phyloP scores from a whole-genome alignment of 2,888 invertebrate genomes.

The Gonocerus acuteangulatus region DNA sequence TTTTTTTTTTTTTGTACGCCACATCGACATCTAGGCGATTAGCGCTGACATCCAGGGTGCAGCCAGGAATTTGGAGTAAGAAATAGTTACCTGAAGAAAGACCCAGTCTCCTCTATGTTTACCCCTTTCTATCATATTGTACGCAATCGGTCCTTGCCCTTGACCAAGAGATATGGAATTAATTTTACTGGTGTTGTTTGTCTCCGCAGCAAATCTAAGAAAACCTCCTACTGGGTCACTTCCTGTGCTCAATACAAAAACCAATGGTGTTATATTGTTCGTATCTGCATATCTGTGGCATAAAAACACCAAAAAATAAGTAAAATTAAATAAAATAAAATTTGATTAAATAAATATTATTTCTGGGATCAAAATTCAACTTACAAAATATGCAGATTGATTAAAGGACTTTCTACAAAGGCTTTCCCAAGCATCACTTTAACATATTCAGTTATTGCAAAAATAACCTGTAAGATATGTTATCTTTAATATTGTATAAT shows the following conservation, averaged over 20 bases:
- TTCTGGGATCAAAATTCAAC: conserved; percentile 36
- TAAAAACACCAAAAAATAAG: conserved; percentile 36
- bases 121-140: conserved; percentile 66
- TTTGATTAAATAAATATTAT: background rate
- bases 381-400: conserved; percentile 58
- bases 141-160: conserved; percentile 84
- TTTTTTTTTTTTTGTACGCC: too few relatives aligned
- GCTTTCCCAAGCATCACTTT: conserved; percentile 63
- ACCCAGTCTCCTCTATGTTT: conserved; percentile 76
- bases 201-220: conserved; percentile 68
- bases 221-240: conserved; percentile 82
- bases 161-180: conserved; percentile 82
- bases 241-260: conserved; percentile 80
- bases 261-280: conserved; percentile 63
- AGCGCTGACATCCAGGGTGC: too few relatives aligned
- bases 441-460: conserved; percentile 74
- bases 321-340: background rate
- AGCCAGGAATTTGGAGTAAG: too few relatives aligned
- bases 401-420: conserved; percentile 76
- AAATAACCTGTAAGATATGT: conserved; percentile 50
- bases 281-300: conserved; percentile 70
- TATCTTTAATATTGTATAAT: background rate
- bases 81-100: conserved; percentile 63
- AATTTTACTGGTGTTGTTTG: conserved; percentile 59
- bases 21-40: too few relatives aligned